Conservation (phyloP, 2,888 invertebrate species). For the Steinernema carpocapsae region DNA sequence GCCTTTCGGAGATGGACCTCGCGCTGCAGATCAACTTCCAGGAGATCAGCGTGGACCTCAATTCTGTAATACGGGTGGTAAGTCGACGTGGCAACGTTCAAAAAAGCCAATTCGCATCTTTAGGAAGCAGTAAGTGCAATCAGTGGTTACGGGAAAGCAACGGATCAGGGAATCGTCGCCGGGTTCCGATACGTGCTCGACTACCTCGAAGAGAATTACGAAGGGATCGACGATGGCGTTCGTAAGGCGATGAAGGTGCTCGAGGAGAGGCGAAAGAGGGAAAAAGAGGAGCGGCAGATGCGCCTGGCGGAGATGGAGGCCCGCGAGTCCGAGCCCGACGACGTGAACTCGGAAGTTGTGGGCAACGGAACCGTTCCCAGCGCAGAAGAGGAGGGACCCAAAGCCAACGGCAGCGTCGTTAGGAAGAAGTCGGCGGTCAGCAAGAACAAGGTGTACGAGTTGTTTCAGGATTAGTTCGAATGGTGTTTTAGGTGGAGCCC, state of each 20-base stretch:
- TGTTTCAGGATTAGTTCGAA: neutral
- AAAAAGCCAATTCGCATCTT: neutral
- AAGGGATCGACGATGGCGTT: constrained; percentile 48
- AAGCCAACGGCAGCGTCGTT: neutral
- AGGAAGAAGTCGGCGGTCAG: neutral
- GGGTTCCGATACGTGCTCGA: constrained; percentile 54
- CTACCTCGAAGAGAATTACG: constrained; percentile 44
- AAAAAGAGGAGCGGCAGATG: constrained; percentile 51
- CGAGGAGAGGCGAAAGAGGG: constrained; percentile 49
- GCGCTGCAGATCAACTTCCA: constrained; percentile 20
- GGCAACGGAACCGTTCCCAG: neutral
- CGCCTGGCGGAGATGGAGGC: constrained; percentile 44
- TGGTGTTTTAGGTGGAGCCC: neutral
- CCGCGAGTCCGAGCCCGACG: neutral
- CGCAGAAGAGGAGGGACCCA: neutral
- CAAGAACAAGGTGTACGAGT: neutral
- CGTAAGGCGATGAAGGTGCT: constrained; percentile 45
- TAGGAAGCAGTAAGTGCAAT: constrained; percentile 52
- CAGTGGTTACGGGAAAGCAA: constrained; percentile 49
- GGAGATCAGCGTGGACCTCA: constrained; percentile 7
- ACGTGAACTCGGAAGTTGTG: constrained; percentile 1
- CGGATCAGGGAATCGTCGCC: constrained; percentile 46
- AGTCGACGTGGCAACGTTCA: neutral
- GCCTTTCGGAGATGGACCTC: neutral
- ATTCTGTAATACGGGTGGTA: constrained; percentile 4